Conservation (phyloP, 2,797 vertebrate genomes). For the Tokudaia muenninki region DNA sequence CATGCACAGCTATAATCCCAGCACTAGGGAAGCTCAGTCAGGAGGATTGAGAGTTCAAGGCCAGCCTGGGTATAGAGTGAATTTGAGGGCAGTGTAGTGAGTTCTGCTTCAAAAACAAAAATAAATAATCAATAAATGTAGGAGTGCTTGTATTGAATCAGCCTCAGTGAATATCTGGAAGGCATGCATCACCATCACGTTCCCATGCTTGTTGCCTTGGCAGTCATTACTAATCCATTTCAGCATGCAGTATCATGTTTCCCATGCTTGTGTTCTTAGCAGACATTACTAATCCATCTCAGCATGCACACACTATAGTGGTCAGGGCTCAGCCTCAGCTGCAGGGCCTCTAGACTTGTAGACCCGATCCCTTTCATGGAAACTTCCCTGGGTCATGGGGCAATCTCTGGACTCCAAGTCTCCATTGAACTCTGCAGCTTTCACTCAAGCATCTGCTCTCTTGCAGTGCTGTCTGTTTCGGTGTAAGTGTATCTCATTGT, state of each 20-base stretch:
- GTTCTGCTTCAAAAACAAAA: not conserved
- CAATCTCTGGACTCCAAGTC: not conserved
- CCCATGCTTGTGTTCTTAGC: too few relatives aligned
- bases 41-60: not conserved
- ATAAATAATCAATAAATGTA: not conserved
- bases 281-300: not conserved
- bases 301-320: fast-evolving
- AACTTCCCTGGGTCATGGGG: not conserved
- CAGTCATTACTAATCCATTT: too few relatives aligned
- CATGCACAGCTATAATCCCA: not conserved
- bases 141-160: not conserved
- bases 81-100: not conserved
- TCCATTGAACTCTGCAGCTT: not conserved
- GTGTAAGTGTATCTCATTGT: not conserved
- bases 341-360: not conserved
- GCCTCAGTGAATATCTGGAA: not conserved
- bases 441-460: not conserved
- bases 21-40: not conserved
- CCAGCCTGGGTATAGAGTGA: not conserved
- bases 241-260: too few relatives aligned
- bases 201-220: too few relatives aligned
- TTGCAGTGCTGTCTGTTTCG: not conserved
- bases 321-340: not conserved
- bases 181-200: not conserved
- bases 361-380: not conserved